phyloP scores from a whole-genome alignment of 1,140 invertebrate species.

The Drosophila dunni region DNA sequence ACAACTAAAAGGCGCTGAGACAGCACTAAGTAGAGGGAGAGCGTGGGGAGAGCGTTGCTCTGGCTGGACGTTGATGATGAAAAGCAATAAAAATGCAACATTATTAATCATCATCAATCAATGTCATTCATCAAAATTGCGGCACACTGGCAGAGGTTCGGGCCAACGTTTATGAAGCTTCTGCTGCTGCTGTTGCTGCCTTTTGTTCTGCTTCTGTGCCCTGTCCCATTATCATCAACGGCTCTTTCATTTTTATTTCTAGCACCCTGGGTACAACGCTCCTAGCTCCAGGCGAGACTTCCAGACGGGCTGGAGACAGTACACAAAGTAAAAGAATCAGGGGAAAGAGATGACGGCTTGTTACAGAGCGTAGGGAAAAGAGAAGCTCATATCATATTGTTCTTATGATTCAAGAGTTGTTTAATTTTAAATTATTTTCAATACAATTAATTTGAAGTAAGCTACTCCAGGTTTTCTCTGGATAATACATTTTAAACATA shows the following conservation, averaged over 20 bases:
- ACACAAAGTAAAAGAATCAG: background rate
- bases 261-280: conserved; percentile 19
- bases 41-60: background rate
- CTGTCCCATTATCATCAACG: conserved; percentile 67
- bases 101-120: conserved; percentile 84
- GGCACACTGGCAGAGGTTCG: conserved; percentile 17
- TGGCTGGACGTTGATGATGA: conserved; percentile 50
- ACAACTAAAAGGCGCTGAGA: conserved; percentile 52
- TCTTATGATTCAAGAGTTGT: background rate
- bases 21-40: conserved; percentile 10
- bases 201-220: conserved; percentile 44
- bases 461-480: too few species aligned
- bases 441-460: background rate
- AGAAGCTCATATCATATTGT: conserved; percentile 30
- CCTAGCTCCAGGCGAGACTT: conserved; percentile 8
- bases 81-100: conserved; percentile 83
- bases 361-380: background rate
- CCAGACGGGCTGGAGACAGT: conserved; percentile 37
- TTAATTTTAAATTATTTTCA: background rate
- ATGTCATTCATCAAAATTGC: conserved; percentile 82
- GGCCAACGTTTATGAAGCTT: conserved; percentile 33
- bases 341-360: background rate
- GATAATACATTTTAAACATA: background rate
- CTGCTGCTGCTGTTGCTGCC: background rate
- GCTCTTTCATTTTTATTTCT: conserved; percentile 25